Evolutionary conservation across 2,888 invertebrate genomes (phyloP).

Genomic region (Brenthis ino): DNA sequence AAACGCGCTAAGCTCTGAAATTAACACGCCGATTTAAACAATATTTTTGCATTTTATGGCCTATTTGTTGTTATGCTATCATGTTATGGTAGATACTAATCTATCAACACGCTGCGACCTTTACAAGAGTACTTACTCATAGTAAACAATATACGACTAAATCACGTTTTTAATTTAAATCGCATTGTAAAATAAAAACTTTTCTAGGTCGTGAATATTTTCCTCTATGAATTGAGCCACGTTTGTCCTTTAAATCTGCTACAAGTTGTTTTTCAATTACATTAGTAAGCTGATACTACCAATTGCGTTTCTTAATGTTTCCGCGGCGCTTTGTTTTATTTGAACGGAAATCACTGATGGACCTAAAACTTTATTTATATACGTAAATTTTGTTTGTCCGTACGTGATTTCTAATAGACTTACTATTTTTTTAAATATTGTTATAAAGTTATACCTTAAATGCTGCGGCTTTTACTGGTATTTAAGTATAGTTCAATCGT

Average conservation of each 20-base stretch:
- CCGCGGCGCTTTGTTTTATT: constrained; percentile 1
- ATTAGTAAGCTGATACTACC: constrained; percentile 16
- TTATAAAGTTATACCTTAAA: no score
- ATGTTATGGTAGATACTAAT: no score
- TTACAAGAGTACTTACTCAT: not conserved
- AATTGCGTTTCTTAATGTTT: constrained; percentile 11
- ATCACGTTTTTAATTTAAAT: no score
- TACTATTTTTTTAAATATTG: no score
- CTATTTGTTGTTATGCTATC: no score
- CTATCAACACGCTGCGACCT: not conserved
- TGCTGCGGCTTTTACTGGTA: no score
- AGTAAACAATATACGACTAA: not conserved
- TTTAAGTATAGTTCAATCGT: no score
- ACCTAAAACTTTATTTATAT: not conserved
- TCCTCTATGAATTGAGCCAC: not conserved
- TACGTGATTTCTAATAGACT: not conserved
- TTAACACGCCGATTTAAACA: no score
- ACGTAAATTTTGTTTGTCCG: not conserved
- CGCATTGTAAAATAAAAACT: no score
- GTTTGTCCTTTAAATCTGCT: constrained; percentile 4
- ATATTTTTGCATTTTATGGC: no score
- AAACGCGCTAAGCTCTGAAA: no score
- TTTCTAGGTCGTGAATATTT: not conserved
- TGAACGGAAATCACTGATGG: constrained; percentile 7
- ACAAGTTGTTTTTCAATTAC: constrained; percentile 12